Evolutionary conservation across 2,797 vertebrate species (phyloP).

Genomic region (Rhinogobio ventralis): DNA sequence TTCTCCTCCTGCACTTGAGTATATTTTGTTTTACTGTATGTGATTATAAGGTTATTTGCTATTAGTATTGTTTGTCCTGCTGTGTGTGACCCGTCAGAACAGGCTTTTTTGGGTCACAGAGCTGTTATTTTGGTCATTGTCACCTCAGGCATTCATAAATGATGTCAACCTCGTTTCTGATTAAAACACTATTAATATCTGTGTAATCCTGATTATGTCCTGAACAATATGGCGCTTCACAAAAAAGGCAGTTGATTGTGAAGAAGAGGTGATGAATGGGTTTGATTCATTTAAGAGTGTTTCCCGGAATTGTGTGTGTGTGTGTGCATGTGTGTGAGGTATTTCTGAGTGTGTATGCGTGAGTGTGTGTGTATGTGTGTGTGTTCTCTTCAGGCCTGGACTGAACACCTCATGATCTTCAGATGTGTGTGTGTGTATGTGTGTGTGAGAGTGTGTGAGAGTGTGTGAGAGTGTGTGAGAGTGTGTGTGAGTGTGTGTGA

Average conservation of each 20-base stretch:
- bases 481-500: neutral
- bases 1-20: neutral
- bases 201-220: conserved; percentile 27
- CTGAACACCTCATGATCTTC: too few relatives aligned
- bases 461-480: neutral
- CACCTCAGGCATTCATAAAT: conserved; percentile 3
- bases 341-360: neutral
- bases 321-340: neutral
- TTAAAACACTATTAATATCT: conserved; percentile 22
- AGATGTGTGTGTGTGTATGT: neutral
- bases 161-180: neutral
- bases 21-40: neutral
- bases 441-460: neutral
- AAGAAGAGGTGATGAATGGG: neutral
- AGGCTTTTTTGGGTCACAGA: neutral
- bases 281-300: neutral
- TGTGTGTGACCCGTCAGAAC: neutral
- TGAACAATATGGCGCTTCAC: neutral
- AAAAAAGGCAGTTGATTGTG: neutral
- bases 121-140: conserved; percentile 1
- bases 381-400: too few relatives aligned
- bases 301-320: neutral
- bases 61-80: neutral
- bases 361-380: too few relatives aligned
- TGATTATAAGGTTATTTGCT: neutral